Base-by-base conservation (phyloP, 2,113 vertebrate species). In the Grammomys surdaster region DNA sequence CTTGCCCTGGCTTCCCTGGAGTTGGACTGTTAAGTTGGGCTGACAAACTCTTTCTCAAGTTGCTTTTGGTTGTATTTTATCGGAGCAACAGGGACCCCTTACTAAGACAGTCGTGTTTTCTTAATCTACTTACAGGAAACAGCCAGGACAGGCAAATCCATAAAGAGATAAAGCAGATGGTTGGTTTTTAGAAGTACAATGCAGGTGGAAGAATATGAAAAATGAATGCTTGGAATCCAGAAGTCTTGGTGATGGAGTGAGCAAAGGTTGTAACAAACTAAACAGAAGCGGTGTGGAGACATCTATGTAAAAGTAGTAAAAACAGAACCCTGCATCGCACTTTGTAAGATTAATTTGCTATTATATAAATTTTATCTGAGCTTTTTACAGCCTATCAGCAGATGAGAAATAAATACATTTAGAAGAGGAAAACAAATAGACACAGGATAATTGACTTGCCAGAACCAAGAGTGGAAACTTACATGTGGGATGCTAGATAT, bases 391-490 rank as follows among this genome's bases (percentile, higher is more conserved):
- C 40, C 63, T 33, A 69, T 67, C 28, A 22, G 63, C 63, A 82
- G 19, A 67, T 87, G 67, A 90, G 65, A 90, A 26, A 82, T 48
- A 69, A 69, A 51, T 19, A 91, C 51, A 77, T 77, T 54, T 78
- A 56, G 54, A 91, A 82, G 40, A 48, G 17, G 17, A 51, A 72
- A n/a, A 88, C 16, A 70, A 76, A 48, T 63, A 33, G 9, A 60
- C 17, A 11, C 63, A 78, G 77, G 31, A 28, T 48, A 89, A 91
- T 2, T 78, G 26, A 85, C 65, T 85, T 77, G 22, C n/a, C 70
- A 94, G 85, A 91, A 28, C 43, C 84, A 58, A 43, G 80, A 88
- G 40, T 33, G 12, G 78, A 75, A 91, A 78, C 81, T 19, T 72
- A 14, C 48, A 22, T 13, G 54, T 58, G 17, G 14, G 5, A 56